Evolutionary conservation across 1,140 invertebrate genomes (phyloP).

Genomic region (Heliothis virescens): DNA sequence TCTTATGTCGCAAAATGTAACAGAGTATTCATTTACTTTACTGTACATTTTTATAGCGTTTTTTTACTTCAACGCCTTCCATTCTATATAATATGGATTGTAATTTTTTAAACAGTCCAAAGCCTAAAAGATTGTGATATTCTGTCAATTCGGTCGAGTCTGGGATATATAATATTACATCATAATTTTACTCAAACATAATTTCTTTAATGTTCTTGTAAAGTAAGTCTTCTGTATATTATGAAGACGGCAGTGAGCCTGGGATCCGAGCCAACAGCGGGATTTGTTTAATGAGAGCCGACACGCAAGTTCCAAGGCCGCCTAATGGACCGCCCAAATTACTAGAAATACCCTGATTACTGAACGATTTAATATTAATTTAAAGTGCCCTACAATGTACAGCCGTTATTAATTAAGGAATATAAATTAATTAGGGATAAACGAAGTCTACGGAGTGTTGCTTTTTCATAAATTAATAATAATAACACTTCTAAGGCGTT

Average conservation of each 20-base stretch:
- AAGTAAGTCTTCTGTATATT: conserved; percentile 6
- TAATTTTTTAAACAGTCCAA: too few relatives aligned
- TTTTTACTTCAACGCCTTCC: too few relatives aligned
- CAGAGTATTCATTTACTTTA: too few relatives aligned
- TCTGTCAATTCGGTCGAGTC: too few relatives aligned
- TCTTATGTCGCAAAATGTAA: too few relatives aligned
- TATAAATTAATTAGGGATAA: conserved; percentile 17
- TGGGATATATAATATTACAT: too few relatives aligned
- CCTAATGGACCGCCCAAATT: conserved; percentile 15
- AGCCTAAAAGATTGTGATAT: too few relatives aligned
- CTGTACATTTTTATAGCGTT: too few relatives aligned
- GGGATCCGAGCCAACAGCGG: neutral
- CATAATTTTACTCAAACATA: too few relatives aligned
- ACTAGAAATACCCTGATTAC: conserved; percentile 30
- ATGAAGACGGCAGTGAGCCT: too few relatives aligned
- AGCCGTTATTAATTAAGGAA: conserved; percentile 25
- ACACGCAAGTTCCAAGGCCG: conserved; percentile 32
- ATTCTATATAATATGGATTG: too few relatives aligned
- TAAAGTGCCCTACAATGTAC: conserved; percentile 1
- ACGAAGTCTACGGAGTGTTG: neutral
- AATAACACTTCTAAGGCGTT: neutral
- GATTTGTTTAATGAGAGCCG: conserved; percentile 31
- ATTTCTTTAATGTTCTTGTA: too few relatives aligned
- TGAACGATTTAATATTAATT: conserved; percentile 29
- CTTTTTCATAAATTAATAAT: neutral